A percentile compares a stretch with the other conserved stretches of the same genome.
Conservation (phyloP, 2,888 invertebrate species). For the Chironomus riparius region DNA sequence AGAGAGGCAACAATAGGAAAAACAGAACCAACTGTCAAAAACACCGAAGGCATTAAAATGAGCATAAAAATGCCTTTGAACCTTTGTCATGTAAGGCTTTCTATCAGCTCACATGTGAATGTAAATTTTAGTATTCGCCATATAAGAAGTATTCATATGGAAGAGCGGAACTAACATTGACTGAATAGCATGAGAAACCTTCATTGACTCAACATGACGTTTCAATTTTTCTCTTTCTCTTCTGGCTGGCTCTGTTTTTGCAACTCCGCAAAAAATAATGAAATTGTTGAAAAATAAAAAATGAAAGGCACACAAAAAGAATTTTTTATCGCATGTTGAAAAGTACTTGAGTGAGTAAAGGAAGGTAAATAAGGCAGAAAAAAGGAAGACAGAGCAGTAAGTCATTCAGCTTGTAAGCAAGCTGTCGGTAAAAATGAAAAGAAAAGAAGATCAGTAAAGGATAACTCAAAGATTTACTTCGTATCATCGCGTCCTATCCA, state of each 20-base stretch:
- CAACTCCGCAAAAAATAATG: background rate
- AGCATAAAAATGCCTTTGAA: background rate
- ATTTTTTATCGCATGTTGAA: background rate
- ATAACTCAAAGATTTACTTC: too few relatives aligned
- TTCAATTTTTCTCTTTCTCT: background rate
- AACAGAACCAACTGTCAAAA: slow-evolving; percentile 12
- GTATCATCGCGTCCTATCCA: too few relatives aligned
- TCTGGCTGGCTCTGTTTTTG: background rate
- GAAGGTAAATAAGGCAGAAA: too few relatives aligned
- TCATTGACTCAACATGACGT: background rate
- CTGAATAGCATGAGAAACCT: background rate
- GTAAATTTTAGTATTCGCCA: background rate
- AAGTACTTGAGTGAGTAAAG: background rate
- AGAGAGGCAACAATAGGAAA: background rate
- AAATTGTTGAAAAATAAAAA: too few relatives aligned
- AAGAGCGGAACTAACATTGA: background rate
- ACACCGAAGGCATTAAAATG: background rate
- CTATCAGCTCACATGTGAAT: background rate
- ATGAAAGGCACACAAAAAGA: too few relatives aligned
- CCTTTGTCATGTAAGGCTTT: background rate
- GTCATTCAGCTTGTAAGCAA: too few relatives aligned
- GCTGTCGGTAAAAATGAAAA: too few relatives aligned
- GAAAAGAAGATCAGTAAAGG: too few relatives aligned
- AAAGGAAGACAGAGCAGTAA: too few relatives aligned
- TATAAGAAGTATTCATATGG: background rate